Base-by-base conservation (phyloP, 2,888 invertebrate genomes). In the Iphiclides podalirius region DNA sequence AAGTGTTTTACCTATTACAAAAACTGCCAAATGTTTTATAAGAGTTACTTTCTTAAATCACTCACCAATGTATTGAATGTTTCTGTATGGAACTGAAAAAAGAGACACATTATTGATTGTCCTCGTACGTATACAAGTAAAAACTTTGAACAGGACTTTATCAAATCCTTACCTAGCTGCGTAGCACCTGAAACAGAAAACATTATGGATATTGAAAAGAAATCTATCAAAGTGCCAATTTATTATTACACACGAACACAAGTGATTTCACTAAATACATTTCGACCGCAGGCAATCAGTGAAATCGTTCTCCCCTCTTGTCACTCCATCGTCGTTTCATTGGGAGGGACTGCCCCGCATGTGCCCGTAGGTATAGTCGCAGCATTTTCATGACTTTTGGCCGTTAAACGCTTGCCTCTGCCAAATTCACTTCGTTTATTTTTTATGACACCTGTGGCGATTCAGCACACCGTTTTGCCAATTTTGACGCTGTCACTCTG, bases 361-460 rank as follows among this genome's bases (percentile, higher is more conserved):
- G 44, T 35, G 44, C 26, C 9, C 31, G 12, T 31, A 31, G 8
- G 4, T 52, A 23, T 23, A 38, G 46, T 16, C 9, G 17, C 26
- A 12, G 45, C 42, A 36, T 48, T 28, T 38, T 20, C 42, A 40
- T 36, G 16, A 15, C 28, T n/a, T n/a, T n/a, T 40, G 41, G 23
- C 15, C 14, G 14, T 28, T 8, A 26, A 12, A 33, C 37, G 36
- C 56, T 59, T 46, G 54, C 54, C 47, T 52, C 48, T 53, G 54
- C 47, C 50, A 52, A 61, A 63, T 55, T 52, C 52, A 47, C 52
- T 54, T 46, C 59, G 56, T 61, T 60, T 31, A 31, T 31, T 68
- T 64, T 69, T 70, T 67, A 71, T 66, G 59, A 59, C 71, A 73
- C 75, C 73, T 72, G 76, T 65, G 71, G 60, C 63, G 59, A 57